Base-by-base conservation (phyloP, 2,113 vertebrate species). In the Myotis brandtii region DNA sequence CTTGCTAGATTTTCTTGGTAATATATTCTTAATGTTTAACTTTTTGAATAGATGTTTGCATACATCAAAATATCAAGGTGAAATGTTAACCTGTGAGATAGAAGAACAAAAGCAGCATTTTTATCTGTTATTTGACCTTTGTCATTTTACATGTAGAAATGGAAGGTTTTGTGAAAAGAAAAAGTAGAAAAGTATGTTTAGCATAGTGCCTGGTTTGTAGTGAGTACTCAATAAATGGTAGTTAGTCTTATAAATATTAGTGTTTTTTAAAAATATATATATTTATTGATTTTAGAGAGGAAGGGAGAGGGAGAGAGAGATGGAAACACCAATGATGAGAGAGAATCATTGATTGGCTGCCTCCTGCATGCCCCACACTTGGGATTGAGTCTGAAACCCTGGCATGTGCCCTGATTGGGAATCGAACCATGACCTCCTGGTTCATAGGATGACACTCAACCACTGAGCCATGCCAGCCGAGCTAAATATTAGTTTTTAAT, bases 1-100 rank as follows among this genome's bases (percentile, higher is more conserved):
- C 4, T 93, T 93, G 67, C 72, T 48, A 48, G 43, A 77, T 91
- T 94, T 93, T 86, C 79, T 56, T 96, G 93, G 80, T 89, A 93
- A 86, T 84, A 23, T 54, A 52, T 80, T 91, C 12, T 77, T 91
- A 46, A 80, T 85, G 21, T 83, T 93, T 83, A 92, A 50, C 14
- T 34, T 94, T 95, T 34, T 93, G 46, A 79, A 16, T 66, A 14
- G 3, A 40, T 59, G 30, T 95, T 93, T 95, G 46, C n/a, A 50
- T 66, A 25, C 43, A n/a, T 66, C 20, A 11, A 64, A 80, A 62
- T 86, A 4, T 54, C 89, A 82, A 88, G 9, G 7, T 17, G 54
- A 2, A 64, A 40, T 92, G 48, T 84, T 95, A 91, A 67, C 30
- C 21, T 69, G 13, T 87, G 69, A 86, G 20, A 34, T 64, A 43